Percentiles rank a stretch among this genome's conserved stretches.
phyloP scores from a whole-genome alignment of 1,140 invertebrate species.

The Brachionus rotundiformis region DNA sequence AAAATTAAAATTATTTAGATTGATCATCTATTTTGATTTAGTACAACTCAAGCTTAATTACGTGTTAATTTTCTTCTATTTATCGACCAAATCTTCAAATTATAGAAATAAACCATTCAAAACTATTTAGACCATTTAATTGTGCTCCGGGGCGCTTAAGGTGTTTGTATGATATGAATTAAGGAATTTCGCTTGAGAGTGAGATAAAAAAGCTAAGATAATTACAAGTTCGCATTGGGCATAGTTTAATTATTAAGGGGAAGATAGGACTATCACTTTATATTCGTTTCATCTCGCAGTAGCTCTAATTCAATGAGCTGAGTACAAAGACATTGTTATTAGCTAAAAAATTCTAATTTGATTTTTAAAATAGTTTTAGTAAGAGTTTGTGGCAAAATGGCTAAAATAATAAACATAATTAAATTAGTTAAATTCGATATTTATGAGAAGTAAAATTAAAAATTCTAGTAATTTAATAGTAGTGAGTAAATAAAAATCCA shows the following conservation, averaged over 20 bases:
- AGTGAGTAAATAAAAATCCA: neutral
- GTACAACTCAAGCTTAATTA: neutral
- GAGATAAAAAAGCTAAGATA: neutral
- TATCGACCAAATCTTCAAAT: neutral
- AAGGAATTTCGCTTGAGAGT: neutral
- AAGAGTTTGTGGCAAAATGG: neutral
- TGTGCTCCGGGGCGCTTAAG: neutral
- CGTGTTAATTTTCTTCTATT: neutral
- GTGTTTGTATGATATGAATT: neutral
- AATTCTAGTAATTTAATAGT: conserved; percentile 39
- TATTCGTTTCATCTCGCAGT: neutral
- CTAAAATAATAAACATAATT: conserved; percentile 33
- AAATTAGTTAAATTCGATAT: conserved; percentile 41
- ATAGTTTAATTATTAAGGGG: too few relatives aligned
- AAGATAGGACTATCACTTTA: neutral
- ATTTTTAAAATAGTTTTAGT: neutral
- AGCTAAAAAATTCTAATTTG: neutral
- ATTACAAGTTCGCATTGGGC: neutral
- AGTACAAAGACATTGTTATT: neutral
- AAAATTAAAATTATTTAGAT: too few relatives aligned
- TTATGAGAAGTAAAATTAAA: conserved; percentile 39
- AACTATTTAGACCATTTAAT: neutral
- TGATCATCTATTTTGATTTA: neutral
- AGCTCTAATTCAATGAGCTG: neutral
- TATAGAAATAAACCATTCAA: neutral